A percentile compares a stretch with the other conserved stretches of the same genome.
Evolutionary conservation across 2,797 vertebrate species (phyloP).

Genomic region (Gorsachius magnificus): DNA sequence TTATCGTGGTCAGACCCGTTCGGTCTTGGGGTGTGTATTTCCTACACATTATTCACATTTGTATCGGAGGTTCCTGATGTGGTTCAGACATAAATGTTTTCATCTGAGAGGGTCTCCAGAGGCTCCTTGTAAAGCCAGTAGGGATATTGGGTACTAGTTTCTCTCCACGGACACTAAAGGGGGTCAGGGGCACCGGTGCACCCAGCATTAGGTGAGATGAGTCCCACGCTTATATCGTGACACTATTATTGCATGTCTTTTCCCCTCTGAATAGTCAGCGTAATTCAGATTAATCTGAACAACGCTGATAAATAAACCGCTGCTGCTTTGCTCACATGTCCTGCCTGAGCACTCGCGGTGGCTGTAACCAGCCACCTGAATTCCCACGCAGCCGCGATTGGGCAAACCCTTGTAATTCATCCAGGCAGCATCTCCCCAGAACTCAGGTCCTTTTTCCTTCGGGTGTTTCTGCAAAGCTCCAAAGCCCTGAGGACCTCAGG

Average conservation of each 20-base stretch:
- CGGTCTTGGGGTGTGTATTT: fast-evolving
- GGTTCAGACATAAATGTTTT: not conserved
- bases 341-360: not conserved
- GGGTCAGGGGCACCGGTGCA: fast-evolving
- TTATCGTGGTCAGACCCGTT: fast-evolving
- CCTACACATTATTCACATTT: not conserved
- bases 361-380: not conserved
- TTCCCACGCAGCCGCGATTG: not conserved
- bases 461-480: not conserved
- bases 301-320: not conserved
- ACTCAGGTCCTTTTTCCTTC: fast-evolving
- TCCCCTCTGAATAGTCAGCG: not conserved
- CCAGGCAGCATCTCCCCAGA: not conserved
- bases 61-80: not conserved
- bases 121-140: too few species aligned
- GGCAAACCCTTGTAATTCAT: not conserved
- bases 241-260: fast-evolving
- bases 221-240: fast-evolving
- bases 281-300: not conserved
- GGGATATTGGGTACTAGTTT: not conserved
- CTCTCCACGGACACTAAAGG: not conserved
- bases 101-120: not conserved
- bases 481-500: fast-evolving
- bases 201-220: not conserved
- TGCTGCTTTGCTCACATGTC: not conserved